Evolutionary conservation across 2,797 vertebrate genomes (phyloP).

Genomic region (Xerus rutilus): DNA sequence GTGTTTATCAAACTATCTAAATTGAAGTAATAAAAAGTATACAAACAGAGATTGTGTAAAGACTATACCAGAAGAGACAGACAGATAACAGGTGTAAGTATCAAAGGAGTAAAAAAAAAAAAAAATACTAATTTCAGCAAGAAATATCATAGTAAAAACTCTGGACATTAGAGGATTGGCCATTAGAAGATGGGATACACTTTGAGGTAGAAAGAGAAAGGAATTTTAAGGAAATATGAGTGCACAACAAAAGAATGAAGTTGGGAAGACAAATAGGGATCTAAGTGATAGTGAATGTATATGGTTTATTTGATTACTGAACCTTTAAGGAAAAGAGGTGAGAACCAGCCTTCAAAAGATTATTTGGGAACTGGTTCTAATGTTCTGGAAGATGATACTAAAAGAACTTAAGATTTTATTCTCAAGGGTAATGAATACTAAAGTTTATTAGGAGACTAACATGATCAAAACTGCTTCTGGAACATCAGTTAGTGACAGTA

Average conservation of each 20-base stretch:
- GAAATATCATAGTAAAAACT: not conserved
- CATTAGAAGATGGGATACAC: not conserved
- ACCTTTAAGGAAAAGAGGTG: not conserved
- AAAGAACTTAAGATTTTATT: constrained; percentile 27
- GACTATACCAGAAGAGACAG: not conserved
- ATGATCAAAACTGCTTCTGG: constrained; percentile 7
- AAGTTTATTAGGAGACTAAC: constrained; percentile 11
- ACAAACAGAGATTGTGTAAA: not conserved
- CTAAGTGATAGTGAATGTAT: not conserved
- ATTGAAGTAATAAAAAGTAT: not conserved
- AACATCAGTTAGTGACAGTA: constrained; percentile 45
- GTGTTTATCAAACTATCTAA: constrained; percentile 46
- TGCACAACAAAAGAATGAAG: not conserved
- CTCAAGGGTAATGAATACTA: not conserved
- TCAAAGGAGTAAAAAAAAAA: not conserved
- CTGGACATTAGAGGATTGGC: not conserved
- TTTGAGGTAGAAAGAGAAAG: not conserved
- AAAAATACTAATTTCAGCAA: not conserved
- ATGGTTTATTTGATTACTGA: not conserved
- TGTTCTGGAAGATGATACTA: constrained; percentile 11
- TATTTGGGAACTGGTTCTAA: not conserved
- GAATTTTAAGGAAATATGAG: not conserved
- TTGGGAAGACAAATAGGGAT: constrained; percentile 21
- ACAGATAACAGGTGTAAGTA: not conserved
- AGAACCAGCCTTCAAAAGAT: constrained; percentile 19